These are phyloP conservation scores for Lymantria monacha DNA, from an alignment of 2,888 invertebrate species.

Conservation along the genomic window DNA sequence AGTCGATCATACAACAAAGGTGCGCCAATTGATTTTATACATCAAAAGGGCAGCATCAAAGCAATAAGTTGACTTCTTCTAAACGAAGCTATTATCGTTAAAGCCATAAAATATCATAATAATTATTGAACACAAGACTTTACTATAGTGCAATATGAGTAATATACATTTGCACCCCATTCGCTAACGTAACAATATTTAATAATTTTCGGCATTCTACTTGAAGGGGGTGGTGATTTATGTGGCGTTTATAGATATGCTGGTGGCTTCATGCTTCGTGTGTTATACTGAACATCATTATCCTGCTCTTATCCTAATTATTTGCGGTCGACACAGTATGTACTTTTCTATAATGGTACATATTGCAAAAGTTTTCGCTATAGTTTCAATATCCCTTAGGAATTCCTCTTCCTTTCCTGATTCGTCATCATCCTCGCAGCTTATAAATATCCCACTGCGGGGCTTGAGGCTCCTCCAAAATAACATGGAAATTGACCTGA, in stretches of 20 bases:
- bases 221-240: constrained; percentile 19
- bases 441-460: no score
- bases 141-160: background rate
- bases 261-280: constrained; percentile 17
- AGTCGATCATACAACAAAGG: no score
- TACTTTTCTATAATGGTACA: background rate
- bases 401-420: no score
- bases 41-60: no score
- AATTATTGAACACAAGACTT: background rate
- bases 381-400: no score
- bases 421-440: no score
- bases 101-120: background rate
- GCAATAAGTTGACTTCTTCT: background rate
- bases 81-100: background rate
- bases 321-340: no score
- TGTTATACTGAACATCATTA: constrained; percentile 12
- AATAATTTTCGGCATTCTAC: constrained; percentile 30
- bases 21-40: no score
- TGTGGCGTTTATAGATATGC: constrained; percentile 9
- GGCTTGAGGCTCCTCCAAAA: no score
- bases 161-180: constrained; percentile 25
- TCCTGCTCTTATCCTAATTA: no score
- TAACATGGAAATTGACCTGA: no score
- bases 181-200: constrained; percentile 23
- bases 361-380: background rate